Evolutionary conservation across 37 sponge, comb jelly and placozoan genomes (phyloP).

Genomic region (Dysidea cf. avara): DNA sequence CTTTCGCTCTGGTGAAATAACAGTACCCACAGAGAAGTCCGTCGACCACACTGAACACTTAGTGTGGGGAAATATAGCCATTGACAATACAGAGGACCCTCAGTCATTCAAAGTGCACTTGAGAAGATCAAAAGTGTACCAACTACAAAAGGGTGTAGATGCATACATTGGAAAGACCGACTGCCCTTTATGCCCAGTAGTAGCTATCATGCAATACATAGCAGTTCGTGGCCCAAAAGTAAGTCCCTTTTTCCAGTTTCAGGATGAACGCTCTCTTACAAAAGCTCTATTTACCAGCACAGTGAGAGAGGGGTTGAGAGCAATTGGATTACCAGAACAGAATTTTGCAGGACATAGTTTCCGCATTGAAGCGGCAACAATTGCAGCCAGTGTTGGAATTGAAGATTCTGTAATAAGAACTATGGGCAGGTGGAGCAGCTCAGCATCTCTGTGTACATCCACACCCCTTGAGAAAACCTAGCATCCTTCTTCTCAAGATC

Average conservation of each 20-base stretch:
- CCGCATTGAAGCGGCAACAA: constrained; percentile 36
- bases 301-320: neutral
- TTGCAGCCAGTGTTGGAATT: constrained; percentile 14
- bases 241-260: neutral
- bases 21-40: neutral
- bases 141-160: constrained; percentile 28
- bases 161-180: constrained; percentile 20
- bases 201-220: constrained; percentile 18
- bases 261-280: neutral
- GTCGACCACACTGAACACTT: constrained; percentile 11
- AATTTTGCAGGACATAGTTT: constrained; percentile 30
- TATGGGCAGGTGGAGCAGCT: constrained; percentile 8
- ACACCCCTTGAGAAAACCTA: neutral
- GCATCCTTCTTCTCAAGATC: too few relatives aligned
- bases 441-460: neutral
- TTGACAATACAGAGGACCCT: neutral
- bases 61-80: neutral
- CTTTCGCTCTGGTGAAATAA: constrained; percentile 18
- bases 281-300: neutral
- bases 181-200: constrained; percentile 30
- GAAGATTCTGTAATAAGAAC: constrained; percentile 11
- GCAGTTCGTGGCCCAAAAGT: neutral
- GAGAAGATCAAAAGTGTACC: constrained; percentile 31
- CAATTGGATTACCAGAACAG: neutral
- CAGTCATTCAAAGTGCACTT: constrained; percentile 8